Percentiles rank a stretch among this genome's conserved stretches.
These are phyloP conservation scores for Malachius bipustulatus DNA, from an alignment of 2,888 invertebrate genomes.

Conservation along the genomic window DNA sequence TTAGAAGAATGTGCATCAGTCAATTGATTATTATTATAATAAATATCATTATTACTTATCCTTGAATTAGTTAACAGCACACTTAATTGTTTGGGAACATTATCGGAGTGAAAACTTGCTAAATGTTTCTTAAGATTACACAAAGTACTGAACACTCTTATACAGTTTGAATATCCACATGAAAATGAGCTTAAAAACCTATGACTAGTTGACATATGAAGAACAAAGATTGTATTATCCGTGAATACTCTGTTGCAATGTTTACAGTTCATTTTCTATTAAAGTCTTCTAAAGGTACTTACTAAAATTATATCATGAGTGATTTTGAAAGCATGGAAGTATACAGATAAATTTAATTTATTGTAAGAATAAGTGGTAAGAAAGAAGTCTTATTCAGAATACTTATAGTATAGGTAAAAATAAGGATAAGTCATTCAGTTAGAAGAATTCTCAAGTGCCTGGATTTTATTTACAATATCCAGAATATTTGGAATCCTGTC, in stretches of 20 bases:
- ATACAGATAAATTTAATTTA: no score
- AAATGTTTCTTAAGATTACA: slow-evolving; percentile 12
- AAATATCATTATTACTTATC: no score
- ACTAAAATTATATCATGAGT: background rate
- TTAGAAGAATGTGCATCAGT: no score
- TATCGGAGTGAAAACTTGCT: slow-evolving; percentile 7
- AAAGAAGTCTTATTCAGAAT: no score
- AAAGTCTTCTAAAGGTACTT: background rate
- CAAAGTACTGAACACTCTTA: slow-evolving; percentile 13
- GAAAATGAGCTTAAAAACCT: slow-evolving; percentile 5
- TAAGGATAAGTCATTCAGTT: no score
- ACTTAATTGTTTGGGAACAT: no score
- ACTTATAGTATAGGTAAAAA: no score
- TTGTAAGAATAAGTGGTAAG: no score
- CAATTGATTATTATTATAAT: no score
- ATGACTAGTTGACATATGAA: slow-evolving; percentile 12
- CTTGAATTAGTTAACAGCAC: no score
- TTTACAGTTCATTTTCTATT: slow-evolving; percentile 10
- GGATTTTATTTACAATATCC: slow-evolving; percentile 9
- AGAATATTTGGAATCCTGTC: slow-evolving; percentile 14
- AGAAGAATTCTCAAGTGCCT: no score
- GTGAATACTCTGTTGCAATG: slow-evolving; percentile 11
- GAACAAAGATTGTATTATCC: slow-evolving; percentile 9
- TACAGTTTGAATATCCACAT: slow-evolving; percentile 13
- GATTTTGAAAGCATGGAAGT: no score